Base-by-base conservation (phyloP, 2,888 invertebrate genomes). In the Argyresthia goedartella region DNA sequence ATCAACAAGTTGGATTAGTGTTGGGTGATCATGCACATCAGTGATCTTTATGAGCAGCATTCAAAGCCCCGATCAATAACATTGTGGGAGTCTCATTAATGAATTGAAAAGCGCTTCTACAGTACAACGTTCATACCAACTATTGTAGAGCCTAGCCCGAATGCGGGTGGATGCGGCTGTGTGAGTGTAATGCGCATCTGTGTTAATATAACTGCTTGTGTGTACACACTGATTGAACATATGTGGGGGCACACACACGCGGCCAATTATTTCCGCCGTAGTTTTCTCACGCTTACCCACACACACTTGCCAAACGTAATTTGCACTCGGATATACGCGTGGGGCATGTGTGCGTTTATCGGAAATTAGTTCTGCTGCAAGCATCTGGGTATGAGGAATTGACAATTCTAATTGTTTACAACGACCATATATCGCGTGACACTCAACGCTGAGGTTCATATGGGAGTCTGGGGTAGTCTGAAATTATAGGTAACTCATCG, bases 241-340 rank as follows among this genome's bases (percentile, higher is more conserved):
- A 71, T 71, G 67, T 65, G 63, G 59, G 63, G 65, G 63, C 73
- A 72, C 73, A 78, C 73, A 73, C 59, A 58, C 65, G 59, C 64
- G 44, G 52, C 52, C 65, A 71, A 64, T 72, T 74, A 75, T 76
- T 73, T 76, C 73, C 76, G 73, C 69, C 67, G 80, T 75, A 76
- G 72, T 76, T 81, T 86, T 87, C 87, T 82, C 86, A 87, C 85
- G 84, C 79, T 84, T 71, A 77, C 79, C 73, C 72, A 73, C 73
- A 64, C 70, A 59, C 65, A 59, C 64, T 59, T 65, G 63, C 67
- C 69, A 25, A 60, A 61, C 66, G 69, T 74, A 78, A 78, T 82
- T 77, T 76, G 74, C 73, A 76, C 73, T 74, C 67, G 63, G 60
- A 69, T 63, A 68, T 74, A 67, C 66, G 61, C 62, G 63, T 60